phyloP scores from a whole-genome alignment of 1,140 invertebrate species.

The Hydropsyche tenuis region DNA sequence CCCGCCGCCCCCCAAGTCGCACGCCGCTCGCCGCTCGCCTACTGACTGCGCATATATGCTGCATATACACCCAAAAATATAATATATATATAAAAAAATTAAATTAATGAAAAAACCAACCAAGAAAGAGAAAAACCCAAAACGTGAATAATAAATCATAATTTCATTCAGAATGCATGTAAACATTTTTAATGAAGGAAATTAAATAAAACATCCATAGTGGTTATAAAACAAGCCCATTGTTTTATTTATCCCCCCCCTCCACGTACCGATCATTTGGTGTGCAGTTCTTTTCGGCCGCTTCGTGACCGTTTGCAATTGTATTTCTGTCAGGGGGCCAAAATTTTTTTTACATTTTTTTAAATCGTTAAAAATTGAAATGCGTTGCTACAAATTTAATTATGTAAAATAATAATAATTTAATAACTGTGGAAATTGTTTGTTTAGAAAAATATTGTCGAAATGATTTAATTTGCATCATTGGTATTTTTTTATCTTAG shows the following conservation, averaged over 20 bases:
- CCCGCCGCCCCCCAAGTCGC: not conserved
- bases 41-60: conserved; percentile 41
- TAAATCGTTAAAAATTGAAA: too few relatives aligned
- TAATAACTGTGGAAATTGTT: too few relatives aligned
- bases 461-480: too few relatives aligned
- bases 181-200: conserved; percentile 51
- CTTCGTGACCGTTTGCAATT: too few relatives aligned
- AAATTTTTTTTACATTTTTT: too few relatives aligned
- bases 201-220: conserved; percentile 52
- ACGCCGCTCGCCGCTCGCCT: conserved; percentile 18
- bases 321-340: too few relatives aligned
- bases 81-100: not conserved
- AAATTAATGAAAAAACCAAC: not conserved
- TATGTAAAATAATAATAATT: too few relatives aligned
- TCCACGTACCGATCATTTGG: not conserved
- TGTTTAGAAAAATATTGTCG: too few relatives aligned
- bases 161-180: conserved; percentile 51
- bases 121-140: conserved; percentile 30
- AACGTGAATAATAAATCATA: too few relatives aligned
- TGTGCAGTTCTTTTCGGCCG: too few relatives aligned
- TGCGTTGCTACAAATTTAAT: too few relatives aligned
- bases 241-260: conserved; percentile 40
- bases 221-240: conserved; percentile 47
- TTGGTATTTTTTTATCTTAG: too few relatives aligned
- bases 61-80: conserved; percentile 7